phyloP scores from a whole-genome alignment of 1,140 invertebrate species.

The Bursaphelenchus mucronatus region DNA sequence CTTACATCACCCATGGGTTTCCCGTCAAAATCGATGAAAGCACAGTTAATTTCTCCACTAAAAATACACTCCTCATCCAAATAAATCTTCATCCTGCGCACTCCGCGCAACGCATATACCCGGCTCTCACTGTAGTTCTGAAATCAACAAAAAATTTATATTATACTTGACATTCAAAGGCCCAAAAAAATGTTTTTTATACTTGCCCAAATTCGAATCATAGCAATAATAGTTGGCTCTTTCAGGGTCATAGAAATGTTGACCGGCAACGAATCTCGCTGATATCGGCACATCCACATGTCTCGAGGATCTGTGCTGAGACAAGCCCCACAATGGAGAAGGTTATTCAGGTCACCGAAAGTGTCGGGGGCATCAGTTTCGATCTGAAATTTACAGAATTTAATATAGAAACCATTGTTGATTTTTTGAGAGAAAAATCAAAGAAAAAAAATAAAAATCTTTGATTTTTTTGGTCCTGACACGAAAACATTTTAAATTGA shows the following conservation, averaged over 20 bases:
- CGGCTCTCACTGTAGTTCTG: slow-evolving; percentile 43
- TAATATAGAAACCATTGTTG: too few relatives aligned
- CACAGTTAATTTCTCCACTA: slow-evolving; percentile 44
- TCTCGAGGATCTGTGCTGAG: slow-evolving; percentile 19
- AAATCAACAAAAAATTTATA: slow-evolving; percentile 8
- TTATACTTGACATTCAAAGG: not conserved
- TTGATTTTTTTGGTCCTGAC: not conserved
- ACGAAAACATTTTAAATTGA: slow-evolving; percentile 1
- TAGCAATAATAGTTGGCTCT: slow-evolving; percentile 30
- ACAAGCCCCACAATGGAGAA: slow-evolving; percentile 28
- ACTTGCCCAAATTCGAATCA: slow-evolving; percentile 48
- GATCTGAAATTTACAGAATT: slow-evolving; percentile 24
- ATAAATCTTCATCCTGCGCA: slow-evolving; percentile 32
- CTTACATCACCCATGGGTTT: slow-evolving; percentile 36
- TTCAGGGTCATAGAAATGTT: slow-evolving; percentile 26
- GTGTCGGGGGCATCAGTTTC: slow-evolving; percentile 30
- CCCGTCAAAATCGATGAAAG: slow-evolving; percentile 36
- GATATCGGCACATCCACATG: slow-evolving; percentile 46
- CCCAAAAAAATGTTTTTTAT: too few relatives aligned
- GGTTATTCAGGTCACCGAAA: slow-evolving; percentile 36
- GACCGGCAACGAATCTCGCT: slow-evolving; percentile 27
- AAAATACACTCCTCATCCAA: slow-evolving; percentile 45
- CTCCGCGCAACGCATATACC: slow-evolving; percentile 45
- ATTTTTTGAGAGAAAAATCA: not conserved
- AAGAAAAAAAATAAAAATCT: too few relatives aligned